Conservation (phyloP, 1,140 invertebrate species). For the Drosophila insularis region DNA sequence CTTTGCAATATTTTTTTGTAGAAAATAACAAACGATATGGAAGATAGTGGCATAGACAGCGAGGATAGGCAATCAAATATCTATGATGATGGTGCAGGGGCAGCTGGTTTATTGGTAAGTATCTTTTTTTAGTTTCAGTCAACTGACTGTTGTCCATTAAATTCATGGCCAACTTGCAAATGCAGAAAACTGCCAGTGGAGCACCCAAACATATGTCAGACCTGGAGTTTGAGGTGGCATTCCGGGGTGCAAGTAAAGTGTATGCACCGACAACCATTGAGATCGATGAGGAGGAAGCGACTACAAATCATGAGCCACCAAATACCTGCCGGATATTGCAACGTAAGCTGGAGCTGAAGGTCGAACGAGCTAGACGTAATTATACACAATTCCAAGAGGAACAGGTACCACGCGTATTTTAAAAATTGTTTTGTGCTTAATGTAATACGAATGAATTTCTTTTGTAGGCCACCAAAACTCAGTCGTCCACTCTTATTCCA, state of each 20-base stretch:
- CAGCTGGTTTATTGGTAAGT: conserved; percentile 67
- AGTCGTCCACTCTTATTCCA: conserved; percentile 76
- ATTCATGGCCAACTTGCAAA: conserved; percentile 31
- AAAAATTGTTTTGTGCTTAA: neutral
- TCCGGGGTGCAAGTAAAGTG: conserved; percentile 69
- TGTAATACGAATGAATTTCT: neutral
- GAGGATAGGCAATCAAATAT: conserved; percentile 77
- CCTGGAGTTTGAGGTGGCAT: conserved; percentile 75
- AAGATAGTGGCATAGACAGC: conserved; percentile 80
- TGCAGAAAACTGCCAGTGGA: conserved; percentile 71
- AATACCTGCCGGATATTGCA: conserved; percentile 82
- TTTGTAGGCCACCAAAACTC: conserved; percentile 70
- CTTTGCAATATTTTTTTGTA: conserved; percentile 17
- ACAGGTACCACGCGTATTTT: conserved; percentile 41
- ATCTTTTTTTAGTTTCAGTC: neutral
- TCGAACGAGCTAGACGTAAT: conserved; percentile 79
- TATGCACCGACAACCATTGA: conserved; percentile 71
- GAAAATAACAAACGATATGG: conserved; percentile 43
- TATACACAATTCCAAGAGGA: conserved; percentile 79
- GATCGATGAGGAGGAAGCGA: conserved; percentile 66
- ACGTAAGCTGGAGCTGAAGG: conserved; percentile 81
- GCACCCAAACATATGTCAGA: conserved; percentile 76
- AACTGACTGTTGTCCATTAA: conserved; percentile 14
- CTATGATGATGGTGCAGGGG: conserved; percentile 68
- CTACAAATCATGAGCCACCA: conserved; percentile 55